Evolutionary conservation across 2,113 vertebrate species (phyloP).

Genomic region (Indri indri): DNA sequence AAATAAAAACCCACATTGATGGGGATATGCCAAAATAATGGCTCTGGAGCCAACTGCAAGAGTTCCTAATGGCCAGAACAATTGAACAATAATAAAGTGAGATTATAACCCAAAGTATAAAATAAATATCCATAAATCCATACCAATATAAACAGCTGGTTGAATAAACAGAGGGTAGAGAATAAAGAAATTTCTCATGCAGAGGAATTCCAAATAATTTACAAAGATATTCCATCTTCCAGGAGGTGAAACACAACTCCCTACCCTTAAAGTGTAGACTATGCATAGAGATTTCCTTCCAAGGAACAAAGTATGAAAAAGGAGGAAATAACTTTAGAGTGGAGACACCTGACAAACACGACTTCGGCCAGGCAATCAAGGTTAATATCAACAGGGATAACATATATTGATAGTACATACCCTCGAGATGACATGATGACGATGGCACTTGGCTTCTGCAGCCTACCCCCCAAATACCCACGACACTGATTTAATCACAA

Average conservation of each 20-base stretch:
- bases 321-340: neutral
- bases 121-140: neutral
- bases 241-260: neutral
- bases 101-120: neutral
- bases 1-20: neutral
- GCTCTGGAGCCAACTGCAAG: rapidly evolving
- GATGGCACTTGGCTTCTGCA: neutral
- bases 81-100: neutral
- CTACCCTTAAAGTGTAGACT: neutral
- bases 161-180: neutral
- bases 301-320: neutral
- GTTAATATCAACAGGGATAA: neutral
- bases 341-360: neutral
- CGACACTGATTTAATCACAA: neutral
- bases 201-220: neutral
- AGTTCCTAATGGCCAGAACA: neutral
- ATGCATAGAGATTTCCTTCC: neutral
- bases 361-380: neutral
- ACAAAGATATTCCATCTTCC: neutral
- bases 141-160: neutral
- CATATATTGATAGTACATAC: rapidly evolving
- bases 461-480: neutral
- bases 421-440: neutral
- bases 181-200: neutral
- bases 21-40: neutral